These are phyloP conservation scores for Diplodus sargus DNA, from an alignment of 2,797 vertebrate species.

Conservation along the genomic window DNA sequence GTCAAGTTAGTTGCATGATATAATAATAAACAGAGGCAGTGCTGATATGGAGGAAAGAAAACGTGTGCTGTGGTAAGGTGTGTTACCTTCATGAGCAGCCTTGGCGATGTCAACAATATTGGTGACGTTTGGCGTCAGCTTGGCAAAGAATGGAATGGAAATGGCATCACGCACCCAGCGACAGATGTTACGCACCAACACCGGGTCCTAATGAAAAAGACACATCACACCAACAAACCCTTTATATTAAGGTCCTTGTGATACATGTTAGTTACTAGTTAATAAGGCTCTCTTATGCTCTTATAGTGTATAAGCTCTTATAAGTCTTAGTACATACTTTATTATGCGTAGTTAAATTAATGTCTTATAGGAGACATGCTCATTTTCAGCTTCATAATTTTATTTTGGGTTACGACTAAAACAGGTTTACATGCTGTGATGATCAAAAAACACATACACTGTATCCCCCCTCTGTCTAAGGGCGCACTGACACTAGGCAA, in stretches of 20 bases:
- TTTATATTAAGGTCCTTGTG: not conserved
- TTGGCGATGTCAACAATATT: conserved; percentile 92
- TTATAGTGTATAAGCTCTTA: too few species aligned
- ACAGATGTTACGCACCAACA: conserved; percentile 97
- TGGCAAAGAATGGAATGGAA: conserved; percentile 95
- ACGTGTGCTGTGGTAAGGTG: not conserved
- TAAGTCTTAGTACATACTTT: too few species aligned
- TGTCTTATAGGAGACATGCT: too few species aligned
- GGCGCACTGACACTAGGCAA: too few species aligned
- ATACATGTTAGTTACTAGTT: too few species aligned
- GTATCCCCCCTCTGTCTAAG: too few species aligned
- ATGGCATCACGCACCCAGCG: conserved; percentile 94
- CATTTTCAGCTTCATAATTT: too few species aligned
- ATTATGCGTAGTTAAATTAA: too few species aligned
- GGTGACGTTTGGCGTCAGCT: conserved; percentile 91
- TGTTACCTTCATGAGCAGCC: conserved; percentile 90
- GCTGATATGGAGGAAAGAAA: not conserved
- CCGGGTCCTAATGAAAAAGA: conserved; percentile 89
- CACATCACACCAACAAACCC: conserved; percentile 3
- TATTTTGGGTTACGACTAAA: too few species aligned
- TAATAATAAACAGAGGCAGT: not conserved
- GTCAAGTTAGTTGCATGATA: not conserved
- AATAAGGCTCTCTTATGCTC: too few species aligned
- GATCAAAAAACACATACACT: too few species aligned
- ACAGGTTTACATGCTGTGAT: too few species aligned